Percentiles rank a stretch among this genome's conserved stretches.
Conservation (phyloP, 2,888 invertebrate genomes). For the Gandaritis pyraliata region DNA sequence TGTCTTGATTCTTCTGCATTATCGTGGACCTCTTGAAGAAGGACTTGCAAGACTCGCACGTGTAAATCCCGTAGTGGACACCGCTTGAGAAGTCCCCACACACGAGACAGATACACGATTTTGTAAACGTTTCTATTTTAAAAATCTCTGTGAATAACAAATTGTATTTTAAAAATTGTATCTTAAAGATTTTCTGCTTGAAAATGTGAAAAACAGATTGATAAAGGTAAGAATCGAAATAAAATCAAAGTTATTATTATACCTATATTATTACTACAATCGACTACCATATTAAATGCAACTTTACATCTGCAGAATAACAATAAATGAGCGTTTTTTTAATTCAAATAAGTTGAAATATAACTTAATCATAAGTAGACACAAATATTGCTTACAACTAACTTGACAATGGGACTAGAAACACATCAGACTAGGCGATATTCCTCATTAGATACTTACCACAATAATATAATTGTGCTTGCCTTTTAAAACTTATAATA, state of each 20-base stretch:
- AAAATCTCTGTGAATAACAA: not conserved
- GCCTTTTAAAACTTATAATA: no score
- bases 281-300: slow-evolving; percentile 15
- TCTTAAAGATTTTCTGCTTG: no score
- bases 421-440: slow-evolving; percentile 11
- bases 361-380: no score
- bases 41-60: slow-evolving; percentile 62
- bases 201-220: no score
- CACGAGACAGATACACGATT: slow-evolving; percentile 48
- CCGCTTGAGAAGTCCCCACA: slow-evolving; percentile 55
- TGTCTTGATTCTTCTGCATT: slow-evolving; percentile 48
- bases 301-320: not conserved
- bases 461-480: not conserved
- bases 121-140: not conserved
- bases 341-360: not conserved
- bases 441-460: not conserved
- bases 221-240: no score
- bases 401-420: slow-evolving; percentile 16
- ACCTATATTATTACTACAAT: slow-evolving; percentile 8
- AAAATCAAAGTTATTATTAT: no score
- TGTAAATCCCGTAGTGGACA: slow-evolving; percentile 55
- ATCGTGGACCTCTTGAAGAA: slow-evolving; percentile 62
- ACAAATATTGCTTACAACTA: not conserved
- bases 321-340: no score
- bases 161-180: not conserved